phyloP scores from a whole-genome alignment of 2,888 invertebrate genomes.

The Ophion costatus region DNA sequence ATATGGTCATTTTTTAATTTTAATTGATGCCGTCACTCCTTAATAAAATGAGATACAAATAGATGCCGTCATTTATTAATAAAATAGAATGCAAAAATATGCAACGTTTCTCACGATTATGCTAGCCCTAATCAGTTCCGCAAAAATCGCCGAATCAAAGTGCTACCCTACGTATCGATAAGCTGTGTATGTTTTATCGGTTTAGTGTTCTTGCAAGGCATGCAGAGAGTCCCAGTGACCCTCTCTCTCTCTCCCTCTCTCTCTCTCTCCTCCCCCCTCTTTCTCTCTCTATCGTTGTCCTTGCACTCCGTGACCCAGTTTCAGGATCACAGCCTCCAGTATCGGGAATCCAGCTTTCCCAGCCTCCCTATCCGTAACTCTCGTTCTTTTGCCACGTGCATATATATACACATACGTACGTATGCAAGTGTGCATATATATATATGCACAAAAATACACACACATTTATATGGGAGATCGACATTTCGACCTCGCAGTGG shows the following conservation, averaged over 20 bases:
- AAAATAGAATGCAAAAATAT: too few relatives aligned
- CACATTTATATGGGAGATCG: slow-evolving; percentile 12
- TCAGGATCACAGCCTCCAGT: slow-evolving; percentile 62
- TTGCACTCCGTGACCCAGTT: slow-evolving; percentile 81
- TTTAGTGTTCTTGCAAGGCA: slow-evolving; percentile 30
- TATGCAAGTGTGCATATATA: too few relatives aligned
- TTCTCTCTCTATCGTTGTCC: slow-evolving; percentile 72
- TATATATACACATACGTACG: too few relatives aligned
- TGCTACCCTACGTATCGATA: not conserved
- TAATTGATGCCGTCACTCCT: too few relatives aligned
- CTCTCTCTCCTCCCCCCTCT: not conserved
- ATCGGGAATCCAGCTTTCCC: slow-evolving; percentile 42
- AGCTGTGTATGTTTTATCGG: slow-evolving; percentile 6
- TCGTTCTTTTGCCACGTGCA: slow-evolving; percentile 1
- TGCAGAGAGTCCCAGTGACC: slow-evolving; percentile 75
- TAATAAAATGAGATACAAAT: too few relatives aligned
- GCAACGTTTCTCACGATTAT: too few relatives aligned
- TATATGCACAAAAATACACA: not conserved
- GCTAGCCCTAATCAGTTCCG: too few relatives aligned
- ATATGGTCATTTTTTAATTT: too few relatives aligned
- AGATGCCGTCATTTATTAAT: too few relatives aligned
- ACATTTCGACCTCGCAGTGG: slow-evolving; percentile 5
- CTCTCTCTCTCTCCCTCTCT: slow-evolving; percentile 67
- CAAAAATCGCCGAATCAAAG: not conserved
- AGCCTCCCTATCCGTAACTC: slow-evolving; percentile 18